Percentiles rank a stretch among this genome's conserved stretches.
These are phyloP conservation scores for Neocrepidodera transversa DNA, from an alignment of 2,888 invertebrate species.

Conservation along the genomic window DNA sequence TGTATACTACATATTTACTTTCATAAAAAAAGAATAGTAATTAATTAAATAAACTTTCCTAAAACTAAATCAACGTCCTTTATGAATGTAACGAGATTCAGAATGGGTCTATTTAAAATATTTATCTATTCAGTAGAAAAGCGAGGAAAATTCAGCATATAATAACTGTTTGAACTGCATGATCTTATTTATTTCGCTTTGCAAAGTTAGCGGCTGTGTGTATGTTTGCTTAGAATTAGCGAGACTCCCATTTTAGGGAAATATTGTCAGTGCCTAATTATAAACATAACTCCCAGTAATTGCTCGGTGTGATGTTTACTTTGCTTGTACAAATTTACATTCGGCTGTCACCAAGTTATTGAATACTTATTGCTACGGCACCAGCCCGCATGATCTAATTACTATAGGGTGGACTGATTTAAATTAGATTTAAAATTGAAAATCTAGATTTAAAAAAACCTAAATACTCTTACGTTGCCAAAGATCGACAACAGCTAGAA, in stretches of 20 bases:
- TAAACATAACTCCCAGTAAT: constrained; percentile 59
- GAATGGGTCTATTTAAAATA: too few species aligned
- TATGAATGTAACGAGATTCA: too few species aligned
- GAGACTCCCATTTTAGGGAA: constrained; percentile 57
- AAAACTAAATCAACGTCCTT: too few species aligned
- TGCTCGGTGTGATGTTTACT: constrained; percentile 58
- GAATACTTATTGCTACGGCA: constrained; percentile 52
- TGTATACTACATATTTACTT: too few species aligned
- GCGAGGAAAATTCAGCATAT: background rate
- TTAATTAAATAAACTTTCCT: too few species aligned
- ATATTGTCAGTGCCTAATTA: constrained; percentile 60
- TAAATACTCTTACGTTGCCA: too few species aligned
- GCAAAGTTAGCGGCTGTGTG: constrained; percentile 13
- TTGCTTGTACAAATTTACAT: constrained; percentile 58
- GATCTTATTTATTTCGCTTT: constrained; percentile 45
- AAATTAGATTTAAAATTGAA: too few species aligned
- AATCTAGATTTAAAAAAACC: too few species aligned
- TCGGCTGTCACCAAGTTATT: constrained; percentile 55
- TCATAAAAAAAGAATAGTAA: too few species aligned
- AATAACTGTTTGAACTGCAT: background rate
- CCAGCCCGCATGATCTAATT: background rate
- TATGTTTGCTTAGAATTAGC: constrained; percentile 59
- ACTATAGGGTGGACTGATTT: background rate
- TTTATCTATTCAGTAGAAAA: too few species aligned
- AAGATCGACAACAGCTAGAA: too few species aligned